Evolutionary conservation across 2,113 vertebrate genomes (phyloP), one percentile per base, ranked within the genome.

Genomic region (Falco punctatus): DNA sequence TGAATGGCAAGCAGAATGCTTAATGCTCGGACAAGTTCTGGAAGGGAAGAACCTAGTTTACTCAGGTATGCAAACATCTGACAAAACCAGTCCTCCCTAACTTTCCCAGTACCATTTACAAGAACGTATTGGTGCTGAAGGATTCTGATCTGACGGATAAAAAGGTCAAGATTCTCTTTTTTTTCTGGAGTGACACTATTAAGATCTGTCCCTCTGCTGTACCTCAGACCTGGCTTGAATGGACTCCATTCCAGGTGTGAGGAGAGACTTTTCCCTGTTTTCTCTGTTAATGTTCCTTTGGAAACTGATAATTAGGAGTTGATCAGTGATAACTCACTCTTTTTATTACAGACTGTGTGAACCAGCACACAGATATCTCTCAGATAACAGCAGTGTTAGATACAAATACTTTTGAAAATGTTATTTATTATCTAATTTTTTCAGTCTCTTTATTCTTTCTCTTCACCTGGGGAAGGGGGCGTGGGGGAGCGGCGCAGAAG

Each of bases 1-100:
- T 96, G 98, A 99, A 89, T 99, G 99, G 99, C 99, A 99, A 97
- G 99, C 99, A 89, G 99, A 99, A 93, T 99, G 99, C 81, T 98
- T 99, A 77, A 98, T 98, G 96, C 97, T 99, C 11, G 98, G 99
- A 78, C 98, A 96, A 87, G 99, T 99, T 80, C 97, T 99, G 90
- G 98, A 98, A 94, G 99, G 99, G 57, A 99, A 98, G 85, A 99
- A 99, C 97, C 96, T 99, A 16, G 98, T 99, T 69, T 99, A 99
- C 97, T 99, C 99, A 95, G 99, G 99, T 99, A 98, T 97, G 93
- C 2, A 12, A 72, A n/a, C 11, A 44, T 15, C 14, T 92, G 61
- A 48, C 32, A 84, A 62, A 70, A 67, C 14, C 9, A 46, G 23
- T 8, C 12, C 14, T 5, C 12, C 18, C 21, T 48, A 13, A 30